A percentile compares a stretch with the other conserved stretches of the same genome.
Conservation (phyloP, 2,888 invertebrate genomes). For the Tachina lurida region DNA sequence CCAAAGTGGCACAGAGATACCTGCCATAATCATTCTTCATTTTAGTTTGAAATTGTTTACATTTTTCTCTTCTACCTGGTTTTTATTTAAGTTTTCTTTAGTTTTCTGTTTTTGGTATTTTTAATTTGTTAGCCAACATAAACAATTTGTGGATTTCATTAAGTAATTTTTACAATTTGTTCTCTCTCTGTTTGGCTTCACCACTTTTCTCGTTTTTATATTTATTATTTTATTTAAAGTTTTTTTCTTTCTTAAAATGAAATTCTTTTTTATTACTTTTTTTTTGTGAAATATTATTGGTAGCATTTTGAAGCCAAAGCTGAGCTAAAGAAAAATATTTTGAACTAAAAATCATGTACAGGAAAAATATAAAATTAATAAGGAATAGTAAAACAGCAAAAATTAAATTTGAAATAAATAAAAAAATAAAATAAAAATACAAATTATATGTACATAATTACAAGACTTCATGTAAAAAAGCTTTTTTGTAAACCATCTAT, state of each 20-base stretch:
- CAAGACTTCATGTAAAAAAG: too few relatives aligned
- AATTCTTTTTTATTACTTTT: conserved; percentile 27
- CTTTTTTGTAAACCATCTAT: too few relatives aligned
- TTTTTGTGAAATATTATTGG: conserved; percentile 39
- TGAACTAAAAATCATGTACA: conserved; percentile 45
- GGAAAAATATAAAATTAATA: not conserved
- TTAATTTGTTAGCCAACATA: conserved; percentile 70
- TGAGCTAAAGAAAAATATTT: conserved; percentile 43
- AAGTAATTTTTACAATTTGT: conserved; percentile 62
- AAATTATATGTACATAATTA: too few relatives aligned
- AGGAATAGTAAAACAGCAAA: too few relatives aligned
- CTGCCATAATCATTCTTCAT: not conserved
- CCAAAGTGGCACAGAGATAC: conserved; percentile 10
- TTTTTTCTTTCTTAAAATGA: not conserved
- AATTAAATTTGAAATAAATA: too few relatives aligned
- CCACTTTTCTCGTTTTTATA: conserved; percentile 19
- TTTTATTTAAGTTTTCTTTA: conserved; percentile 1
- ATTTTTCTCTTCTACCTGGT: conserved; percentile 24
- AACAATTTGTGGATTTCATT: conserved; percentile 72
- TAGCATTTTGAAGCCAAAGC: conserved; percentile 11
- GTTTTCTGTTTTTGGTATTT: conserved; percentile 65
- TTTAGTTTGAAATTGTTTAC: conserved; percentile 11
- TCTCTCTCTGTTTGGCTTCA: conserved; percentile 10
- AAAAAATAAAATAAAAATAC: too few relatives aligned
- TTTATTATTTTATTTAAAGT: conserved; percentile 54